Evolutionary conservation across 2,888 invertebrate species (phyloP), one percentile per base, ranked within the genome.

Genomic region (Oligia strigilis): DNA sequence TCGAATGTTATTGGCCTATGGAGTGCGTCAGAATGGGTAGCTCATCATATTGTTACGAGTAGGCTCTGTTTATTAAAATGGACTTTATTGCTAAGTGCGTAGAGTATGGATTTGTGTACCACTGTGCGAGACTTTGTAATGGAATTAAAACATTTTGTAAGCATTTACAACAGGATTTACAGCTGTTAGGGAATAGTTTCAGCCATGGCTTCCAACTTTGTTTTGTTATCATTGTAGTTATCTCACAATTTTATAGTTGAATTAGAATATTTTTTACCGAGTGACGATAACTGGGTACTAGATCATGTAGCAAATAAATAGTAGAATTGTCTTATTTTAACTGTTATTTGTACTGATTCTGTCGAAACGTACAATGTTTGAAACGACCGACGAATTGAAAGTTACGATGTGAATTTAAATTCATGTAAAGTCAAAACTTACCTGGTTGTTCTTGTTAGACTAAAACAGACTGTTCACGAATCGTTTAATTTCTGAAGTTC

Each of bases 61-160:
- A 79, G 78, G 49, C 65, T 81, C 82, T 83, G 80, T 78, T 70
- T 77, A 78, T 79, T 81, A 76, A 84, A 85, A 84, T 65, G 58
- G 71, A 86, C 81, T 82, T 83, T 71, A 89, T 83, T 80, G 77
- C 79, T 84, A 83, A 82, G 77, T 66, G 71, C 65, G 77, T 83
- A 87, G 71, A 89, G 87, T 87, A 93, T 88, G 95, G 95, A 96
- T 95, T 96, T 95, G 95, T 93, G 90, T 90, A 92, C 88, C 88
- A 93, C 90, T 90, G 89, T 90, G 92, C 81, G 87, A 89, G 92
- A 95, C 95, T 95, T 93, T 93, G 78, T 87, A 88, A 91, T 76
- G 93, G 93, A 92, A 93, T 93, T 93, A 90, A 91, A 88, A 81
- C 80, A 85, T 92, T 93, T 94, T 91, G 85, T 90, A 92, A 88